Conservation (phyloP, 2,797 vertebrate species). For the Diceros bicornis region DNA sequence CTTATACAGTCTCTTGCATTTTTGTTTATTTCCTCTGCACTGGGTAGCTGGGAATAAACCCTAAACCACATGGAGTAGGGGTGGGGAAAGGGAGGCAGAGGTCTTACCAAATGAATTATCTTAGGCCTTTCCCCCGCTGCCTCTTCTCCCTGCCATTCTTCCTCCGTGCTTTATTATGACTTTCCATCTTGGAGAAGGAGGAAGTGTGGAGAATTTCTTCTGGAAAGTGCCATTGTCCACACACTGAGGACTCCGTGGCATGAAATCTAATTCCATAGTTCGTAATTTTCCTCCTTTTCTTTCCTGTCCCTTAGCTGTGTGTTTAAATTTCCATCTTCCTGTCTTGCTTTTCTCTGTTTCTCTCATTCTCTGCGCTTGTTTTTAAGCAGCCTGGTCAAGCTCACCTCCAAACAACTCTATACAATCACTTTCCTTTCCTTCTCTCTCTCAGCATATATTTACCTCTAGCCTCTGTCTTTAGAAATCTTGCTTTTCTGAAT, state of each 20-base stretch:
- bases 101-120: background rate
- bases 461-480: background rate
- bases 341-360: slow-evolving; percentile 65
- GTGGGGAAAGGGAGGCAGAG: background rate
- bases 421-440: background rate
- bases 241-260: slow-evolving; percentile 8
- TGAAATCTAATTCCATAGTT: slow-evolving; percentile 83
- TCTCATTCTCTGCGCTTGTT: background rate
- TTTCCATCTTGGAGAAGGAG: background rate
- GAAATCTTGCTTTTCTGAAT: background rate
- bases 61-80: background rate
- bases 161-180: background rate
- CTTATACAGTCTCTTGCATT: background rate
- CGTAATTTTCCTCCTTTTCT: slow-evolving; percentile 73
- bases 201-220: slow-evolving; percentile 82
- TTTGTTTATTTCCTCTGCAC: background rate
- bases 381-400: background rate
- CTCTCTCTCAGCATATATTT: background rate
- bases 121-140: too few species aligned
- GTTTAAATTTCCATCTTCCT: slow-evolving; percentile 54
- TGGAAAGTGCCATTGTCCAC: slow-evolving; percentile 80
- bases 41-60: background rate
- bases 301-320: slow-evolving; percentile 50
- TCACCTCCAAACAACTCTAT: background rate
- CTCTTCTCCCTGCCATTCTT: background rate